phyloP scores from a whole-genome alignment of 1,140 invertebrate genomes.

The Drosophila sp. region DNA sequence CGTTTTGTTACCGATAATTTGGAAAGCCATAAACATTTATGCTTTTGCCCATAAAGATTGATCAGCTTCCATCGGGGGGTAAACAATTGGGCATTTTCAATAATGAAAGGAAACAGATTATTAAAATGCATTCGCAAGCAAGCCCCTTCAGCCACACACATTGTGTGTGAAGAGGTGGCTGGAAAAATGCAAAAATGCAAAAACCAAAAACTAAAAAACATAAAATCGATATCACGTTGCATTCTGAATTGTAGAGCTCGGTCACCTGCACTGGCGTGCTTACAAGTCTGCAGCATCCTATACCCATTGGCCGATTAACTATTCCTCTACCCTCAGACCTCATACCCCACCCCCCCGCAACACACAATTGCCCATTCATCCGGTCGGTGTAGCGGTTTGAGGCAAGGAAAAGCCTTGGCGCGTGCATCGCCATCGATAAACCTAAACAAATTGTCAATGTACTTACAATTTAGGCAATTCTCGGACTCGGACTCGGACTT shows the following conservation, averaged over 20 bases:
- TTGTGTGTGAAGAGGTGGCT: too few relatives aligned
- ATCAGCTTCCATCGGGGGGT: conserved; percentile 31
- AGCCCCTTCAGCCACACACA: too few relatives aligned
- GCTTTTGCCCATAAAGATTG: conserved; percentile 61
- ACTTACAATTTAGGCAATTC: not conserved
- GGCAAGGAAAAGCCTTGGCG: conserved; percentile 69
- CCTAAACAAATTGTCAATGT: conserved; percentile 35
- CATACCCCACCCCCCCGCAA: conserved; percentile 35
- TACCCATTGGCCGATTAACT: conserved; percentile 19
- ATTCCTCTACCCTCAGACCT: conserved; percentile 22
- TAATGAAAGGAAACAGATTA: conserved; percentile 33
- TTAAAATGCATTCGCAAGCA: conserved; percentile 27
- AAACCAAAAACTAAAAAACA: conserved; percentile 2
- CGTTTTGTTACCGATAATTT: conserved; percentile 30
- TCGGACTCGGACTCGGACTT: not conserved
- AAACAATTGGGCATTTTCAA: conserved; percentile 23
- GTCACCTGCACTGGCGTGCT: conserved; percentile 70
- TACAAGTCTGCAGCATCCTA: conserved; percentile 46
- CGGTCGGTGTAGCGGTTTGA: conserved; percentile 51
- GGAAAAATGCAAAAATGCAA: not conserved
- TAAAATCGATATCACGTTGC: conserved; percentile 63
- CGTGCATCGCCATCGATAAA: conserved; percentile 47
- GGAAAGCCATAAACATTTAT: conserved; percentile 64
- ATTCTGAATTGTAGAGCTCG: conserved; percentile 36
- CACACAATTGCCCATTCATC: not conserved